These are phyloP conservation scores for Ploceus nigricollis DNA, from an alignment of 2,113 vertebrate species.

Conservation along the genomic window DNA sequence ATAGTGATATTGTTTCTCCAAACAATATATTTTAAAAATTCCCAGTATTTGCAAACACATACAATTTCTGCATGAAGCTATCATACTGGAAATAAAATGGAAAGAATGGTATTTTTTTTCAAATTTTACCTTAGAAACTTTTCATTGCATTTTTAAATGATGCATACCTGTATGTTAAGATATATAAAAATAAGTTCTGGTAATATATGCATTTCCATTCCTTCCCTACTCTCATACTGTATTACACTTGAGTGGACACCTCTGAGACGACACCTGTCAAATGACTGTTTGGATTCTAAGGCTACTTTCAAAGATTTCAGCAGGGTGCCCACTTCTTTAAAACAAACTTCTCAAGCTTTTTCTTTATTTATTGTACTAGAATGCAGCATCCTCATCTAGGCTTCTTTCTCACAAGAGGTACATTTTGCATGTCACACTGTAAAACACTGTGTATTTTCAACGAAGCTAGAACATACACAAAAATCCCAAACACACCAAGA, in stretches of 20 bases:
- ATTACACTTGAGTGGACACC: neutral
- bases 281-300: neutral
- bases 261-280: neutral
- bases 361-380: neutral
- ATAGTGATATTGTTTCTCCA: neutral
- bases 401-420: neutral
- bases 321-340: neutral
- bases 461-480: neutral
- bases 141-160: neutral
- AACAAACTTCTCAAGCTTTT: neutral
- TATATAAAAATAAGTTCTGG: neutral
- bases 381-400: neutral
- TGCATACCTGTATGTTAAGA: neutral
- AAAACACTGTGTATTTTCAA: neutral
- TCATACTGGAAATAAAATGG: neutral
- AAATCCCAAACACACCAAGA: neutral
- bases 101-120: neutral
- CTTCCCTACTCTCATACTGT: neutral
- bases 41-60: neutral
- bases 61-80: neutral
- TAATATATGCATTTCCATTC: neutral
- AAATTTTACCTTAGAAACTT: neutral
- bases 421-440: neutral
- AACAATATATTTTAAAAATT: neutral
- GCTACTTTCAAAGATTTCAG: neutral